phyloP scores from a whole-genome alignment of 1,140 invertebrate species.

The Temnothorax curvispinosus region DNA sequence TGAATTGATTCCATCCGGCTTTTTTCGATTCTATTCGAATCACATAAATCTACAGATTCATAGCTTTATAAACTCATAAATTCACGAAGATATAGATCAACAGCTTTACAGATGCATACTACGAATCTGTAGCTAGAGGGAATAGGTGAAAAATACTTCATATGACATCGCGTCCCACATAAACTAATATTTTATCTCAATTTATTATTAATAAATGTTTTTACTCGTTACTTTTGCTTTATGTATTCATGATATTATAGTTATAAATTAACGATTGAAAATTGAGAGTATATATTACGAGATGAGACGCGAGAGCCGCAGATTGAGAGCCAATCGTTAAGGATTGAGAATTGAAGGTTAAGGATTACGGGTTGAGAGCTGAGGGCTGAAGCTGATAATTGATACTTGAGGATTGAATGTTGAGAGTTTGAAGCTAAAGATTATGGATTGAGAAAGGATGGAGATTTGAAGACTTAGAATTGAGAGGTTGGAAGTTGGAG shows the following conservation, averaged over 20 bases:
- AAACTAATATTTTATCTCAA: slow-evolving; percentile 22
- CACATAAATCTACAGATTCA: slow-evolving; percentile 57
- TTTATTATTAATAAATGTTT: slow-evolving; percentile 13
- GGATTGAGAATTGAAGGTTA: slow-evolving; percentile 32
- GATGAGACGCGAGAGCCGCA: not conserved
- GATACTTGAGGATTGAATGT: slow-evolving; percentile 27
- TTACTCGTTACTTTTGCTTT: not conserved
- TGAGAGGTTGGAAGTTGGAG: slow-evolving; percentile 4
- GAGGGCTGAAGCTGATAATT: not conserved
- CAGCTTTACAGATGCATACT: slow-evolving; percentile 41
- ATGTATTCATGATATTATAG: not conserved
- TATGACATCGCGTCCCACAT: slow-evolving; percentile 29
- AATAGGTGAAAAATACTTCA: slow-evolving; percentile 40
- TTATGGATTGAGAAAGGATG: slow-evolving; percentile 8
- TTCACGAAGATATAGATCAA: slow-evolving; percentile 55
- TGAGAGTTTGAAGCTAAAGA: slow-evolving; percentile 19
- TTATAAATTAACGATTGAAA: not conserved
- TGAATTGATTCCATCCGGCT: slow-evolving; percentile 20
- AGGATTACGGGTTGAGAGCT: not conserved
- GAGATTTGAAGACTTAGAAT: slow-evolving; percentile 18
- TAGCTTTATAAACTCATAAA: slow-evolving; percentile 62
- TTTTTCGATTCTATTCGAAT: slow-evolving; percentile 36
- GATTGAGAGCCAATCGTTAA: slow-evolving; percentile 13
- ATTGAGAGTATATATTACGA: not conserved
- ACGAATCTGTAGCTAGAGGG: slow-evolving; percentile 6